Evolutionary conservation across 1,140 invertebrate species (phyloP), one percentile per base, ranked within the genome.

Genomic region (Musca domestica): DNA sequence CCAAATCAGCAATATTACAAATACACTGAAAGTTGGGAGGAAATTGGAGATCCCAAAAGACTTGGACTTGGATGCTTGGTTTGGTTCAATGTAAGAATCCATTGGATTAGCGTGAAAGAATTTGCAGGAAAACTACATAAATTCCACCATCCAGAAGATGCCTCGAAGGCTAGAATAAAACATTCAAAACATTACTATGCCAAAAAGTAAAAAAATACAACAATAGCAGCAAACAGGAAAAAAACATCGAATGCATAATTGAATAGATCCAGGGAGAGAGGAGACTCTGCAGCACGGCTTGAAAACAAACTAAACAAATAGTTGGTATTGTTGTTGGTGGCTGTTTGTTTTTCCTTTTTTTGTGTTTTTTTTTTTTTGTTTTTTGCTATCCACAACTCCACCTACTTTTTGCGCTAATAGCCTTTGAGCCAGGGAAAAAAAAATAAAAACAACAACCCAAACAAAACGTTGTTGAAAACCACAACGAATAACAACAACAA

Each of bases 341-440:
- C n/a, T 5, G 4, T 41, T 41, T 41, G 4, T 34, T 27, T 25
- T n/a, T 56, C 51, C 10, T 61, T 19, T 30, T 19, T 61, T 34
- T 61, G 20, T 61, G 20, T 19, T 19, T 19, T 15, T 58, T 58
- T 27, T 19, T 30, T 19, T 61, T 34, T 61, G 20, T n/a, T 19
- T 19, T 19, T 15, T 58, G 27, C n/a, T 30, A 34, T n/a, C 27
- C 41, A 30, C 56, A 61, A 61, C 56, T 61, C 56, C 56, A 61
- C 56, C 56, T 61, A 61, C 56, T 61, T 61, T 61, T 61, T 61
- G 56, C 56, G 56, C 56, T 61, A 61, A 61, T 61, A 30, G 56
- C 56, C 56, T 61, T 61, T 34, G 34, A 61, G 56, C 56, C n/a
- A n/a, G n/a, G n/a, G 20, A 34, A 58, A 61, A 34, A 41, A 61